Conservation (phyloP, 2,113 vertebrate genomes). For the Dromas ardeola region DNA sequence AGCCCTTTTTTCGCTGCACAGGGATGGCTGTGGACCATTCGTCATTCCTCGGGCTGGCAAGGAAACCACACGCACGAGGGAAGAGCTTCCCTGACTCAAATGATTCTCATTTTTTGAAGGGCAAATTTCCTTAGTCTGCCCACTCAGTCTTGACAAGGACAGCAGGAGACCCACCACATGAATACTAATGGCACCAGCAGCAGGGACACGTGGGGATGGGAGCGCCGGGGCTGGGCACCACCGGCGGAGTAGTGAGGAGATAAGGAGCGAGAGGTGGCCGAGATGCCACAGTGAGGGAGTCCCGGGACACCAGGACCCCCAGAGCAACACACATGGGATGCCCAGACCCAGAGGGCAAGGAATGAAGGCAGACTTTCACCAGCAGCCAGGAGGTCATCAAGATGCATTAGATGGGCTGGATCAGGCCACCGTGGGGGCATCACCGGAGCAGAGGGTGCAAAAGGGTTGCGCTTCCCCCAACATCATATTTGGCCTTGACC, state of each 20-base stretch:
- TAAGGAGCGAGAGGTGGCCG: accelerated
- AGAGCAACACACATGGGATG: not conserved
- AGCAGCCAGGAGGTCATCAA: not conserved
- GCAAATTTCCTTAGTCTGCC: constrained; percentile 57
- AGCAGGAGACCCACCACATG: constrained; percentile 6
- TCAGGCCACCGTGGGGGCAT: not conserved
- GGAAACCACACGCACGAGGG: constrained; percentile 9
- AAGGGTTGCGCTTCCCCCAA: constrained; percentile 41
- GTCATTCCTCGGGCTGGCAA: constrained; percentile 48
- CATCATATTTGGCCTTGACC: constrained; percentile 57
- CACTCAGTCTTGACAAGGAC: constrained; percentile 72
- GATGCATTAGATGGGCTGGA: not conserved
- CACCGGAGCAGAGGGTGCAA: not conserved
- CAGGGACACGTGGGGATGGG: not conserved
- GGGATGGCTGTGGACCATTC: constrained; percentile 6
- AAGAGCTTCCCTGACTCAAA: constrained; percentile 62
- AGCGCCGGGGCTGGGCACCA: not conserved
- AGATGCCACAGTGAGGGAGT: not conserved
- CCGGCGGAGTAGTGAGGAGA: accelerated
- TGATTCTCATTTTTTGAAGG: constrained; percentile 68
- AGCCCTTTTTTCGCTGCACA: not conserved
- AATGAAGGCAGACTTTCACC: not conserved
- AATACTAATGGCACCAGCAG: constrained; percentile 29
- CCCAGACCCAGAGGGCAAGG: not conserved
- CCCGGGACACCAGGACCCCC: not conserved